Base-by-base conservation (phyloP, 2,797 vertebrate species). In the Anguilla marmorata region DNA sequence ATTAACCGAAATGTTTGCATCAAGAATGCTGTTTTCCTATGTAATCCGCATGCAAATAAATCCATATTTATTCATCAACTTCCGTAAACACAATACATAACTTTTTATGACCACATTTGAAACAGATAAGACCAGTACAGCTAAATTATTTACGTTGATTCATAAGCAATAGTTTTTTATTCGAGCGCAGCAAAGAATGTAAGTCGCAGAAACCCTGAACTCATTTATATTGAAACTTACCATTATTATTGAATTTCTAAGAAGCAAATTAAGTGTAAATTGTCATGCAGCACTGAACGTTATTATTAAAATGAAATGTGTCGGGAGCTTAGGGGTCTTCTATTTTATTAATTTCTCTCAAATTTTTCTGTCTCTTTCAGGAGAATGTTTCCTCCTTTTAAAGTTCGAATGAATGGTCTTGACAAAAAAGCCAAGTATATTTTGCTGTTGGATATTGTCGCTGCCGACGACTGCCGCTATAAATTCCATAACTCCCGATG, bases 391-490 rank as follows among this genome's bases (percentile, higher is more conserved):
- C 98, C 98, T 89, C 98, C 98, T 21, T 99, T 99, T 94, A 99
- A 99, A 96, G 98, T 98, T 84, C 93, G 98, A 87, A 98, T 99
- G 90, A 99, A 97, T 90, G 98, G 98, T 88, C 96, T 99, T 87
- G 98, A 99, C 93, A 99, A 99, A 94, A 99, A 99, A 92, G 98
- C 98, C 92, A 99, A 99, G 88, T 99, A 99, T 92, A 99, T 99
- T 93, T 93, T 99, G 90, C 94, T 99, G 92, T 98, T 99, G 98
- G 98, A 99, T 93, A 99, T 99, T 86, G 98, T 99, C 89, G 98
- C 98, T 0, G 98, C 98, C 1, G 98, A 99, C 89, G 98, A 99
- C 87, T 99, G 98, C 93, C 97, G 98, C 85, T 99, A 99, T 92
- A 99, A 99, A 91, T 99, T 99, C 94, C 98, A 99, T 94, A 99